Conservation (phyloP, 2,797 vertebrate genomes). For the Anolis apletophallus region DNA sequence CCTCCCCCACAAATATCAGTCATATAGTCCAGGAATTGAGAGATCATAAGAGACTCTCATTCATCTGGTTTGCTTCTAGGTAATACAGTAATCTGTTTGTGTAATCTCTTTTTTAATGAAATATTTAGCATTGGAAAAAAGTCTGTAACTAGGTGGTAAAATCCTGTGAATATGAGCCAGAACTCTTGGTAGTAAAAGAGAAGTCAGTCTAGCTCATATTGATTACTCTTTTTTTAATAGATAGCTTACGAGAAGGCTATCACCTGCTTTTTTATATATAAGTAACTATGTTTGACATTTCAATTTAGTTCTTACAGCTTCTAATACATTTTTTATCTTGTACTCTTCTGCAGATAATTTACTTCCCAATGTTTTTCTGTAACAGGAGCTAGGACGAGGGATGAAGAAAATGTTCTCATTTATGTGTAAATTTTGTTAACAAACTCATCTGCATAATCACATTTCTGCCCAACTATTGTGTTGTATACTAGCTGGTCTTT, state of each 20-base stretch:
- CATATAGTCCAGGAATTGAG: not conserved
- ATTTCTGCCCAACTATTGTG: constrained; percentile 64
- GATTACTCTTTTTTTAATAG: constrained; percentile 74
- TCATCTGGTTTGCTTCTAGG: not conserved
- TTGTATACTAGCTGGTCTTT: constrained; percentile 60
- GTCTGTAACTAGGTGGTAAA: constrained; percentile 41
- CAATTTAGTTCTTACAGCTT: constrained; percentile 80
- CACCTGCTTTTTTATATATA: constrained; percentile 70
- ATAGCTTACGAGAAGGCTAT: constrained; percentile 53
- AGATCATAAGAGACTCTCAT: not conserved
- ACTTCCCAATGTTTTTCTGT: constrained; percentile 79
- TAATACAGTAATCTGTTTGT: not conserved
- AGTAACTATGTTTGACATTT: constrained; percentile 82
- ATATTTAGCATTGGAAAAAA: not conserved
- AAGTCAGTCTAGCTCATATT: constrained; percentile 83
- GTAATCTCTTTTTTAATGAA: not conserved
- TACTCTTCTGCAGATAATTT: constrained; percentile 79
- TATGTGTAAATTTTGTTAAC: constrained; percentile 83
- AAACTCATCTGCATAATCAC: constrained; percentile 79
- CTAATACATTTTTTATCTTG: constrained; percentile 82
- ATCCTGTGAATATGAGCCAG: not conserved
- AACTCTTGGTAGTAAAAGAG: constrained; percentile 41
- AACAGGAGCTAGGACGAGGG: constrained; percentile 71
- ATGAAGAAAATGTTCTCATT: constrained; percentile 78
- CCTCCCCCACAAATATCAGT: not conserved